phyloP scores from a whole-genome alignment of 1,140 invertebrate species.

The Dysdera silvatica region DNA sequence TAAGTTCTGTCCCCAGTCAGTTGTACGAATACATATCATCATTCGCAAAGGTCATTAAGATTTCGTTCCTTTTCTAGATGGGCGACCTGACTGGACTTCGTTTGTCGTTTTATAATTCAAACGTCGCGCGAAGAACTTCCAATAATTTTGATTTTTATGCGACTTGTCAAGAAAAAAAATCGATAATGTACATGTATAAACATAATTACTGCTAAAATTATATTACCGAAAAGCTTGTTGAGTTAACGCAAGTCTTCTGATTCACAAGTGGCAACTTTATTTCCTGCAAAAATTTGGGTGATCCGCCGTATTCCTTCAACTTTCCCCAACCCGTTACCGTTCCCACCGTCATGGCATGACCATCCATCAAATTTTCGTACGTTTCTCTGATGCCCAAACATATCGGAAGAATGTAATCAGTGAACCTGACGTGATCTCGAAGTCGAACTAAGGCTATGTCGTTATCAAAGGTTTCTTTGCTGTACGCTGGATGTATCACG shows the following conservation, averaged over 20 bases:
- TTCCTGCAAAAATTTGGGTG: constrained; percentile 35
- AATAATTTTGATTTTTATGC: too few relatives aligned
- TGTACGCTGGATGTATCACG: constrained; percentile 47
- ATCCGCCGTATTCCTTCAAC: constrained; percentile 34
- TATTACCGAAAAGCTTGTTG: constrained; percentile 32
- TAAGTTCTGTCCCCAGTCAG: too few relatives aligned
- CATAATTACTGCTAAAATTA: neutral
- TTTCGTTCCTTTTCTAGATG: too few relatives aligned
- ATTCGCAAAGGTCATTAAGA: too few relatives aligned
- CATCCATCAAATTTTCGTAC: constrained; percentile 6
- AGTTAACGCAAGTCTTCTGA: constrained; percentile 25
- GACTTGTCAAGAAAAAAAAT: too few relatives aligned
- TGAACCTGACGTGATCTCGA: constrained; percentile 30
- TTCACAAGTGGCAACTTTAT: constrained; percentile 37
- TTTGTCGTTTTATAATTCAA: too few relatives aligned
- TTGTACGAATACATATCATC: too few relatives aligned
- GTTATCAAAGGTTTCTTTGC: constrained; percentile 54
- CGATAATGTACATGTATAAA: neutral
- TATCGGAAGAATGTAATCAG: constrained; percentile 35
- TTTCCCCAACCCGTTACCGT: constrained; percentile 39
- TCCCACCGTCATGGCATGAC: constrained; percentile 24
- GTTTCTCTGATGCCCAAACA: constrained; percentile 31
- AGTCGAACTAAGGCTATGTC: constrained; percentile 62
- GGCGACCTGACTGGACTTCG: too few relatives aligned
- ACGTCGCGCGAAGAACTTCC: too few relatives aligned